Evolutionary conservation across 2,888 invertebrate genomes (phyloP), one percentile per base, ranked within the genome.

Genomic region (Adelphocoris suturalis): DNA sequence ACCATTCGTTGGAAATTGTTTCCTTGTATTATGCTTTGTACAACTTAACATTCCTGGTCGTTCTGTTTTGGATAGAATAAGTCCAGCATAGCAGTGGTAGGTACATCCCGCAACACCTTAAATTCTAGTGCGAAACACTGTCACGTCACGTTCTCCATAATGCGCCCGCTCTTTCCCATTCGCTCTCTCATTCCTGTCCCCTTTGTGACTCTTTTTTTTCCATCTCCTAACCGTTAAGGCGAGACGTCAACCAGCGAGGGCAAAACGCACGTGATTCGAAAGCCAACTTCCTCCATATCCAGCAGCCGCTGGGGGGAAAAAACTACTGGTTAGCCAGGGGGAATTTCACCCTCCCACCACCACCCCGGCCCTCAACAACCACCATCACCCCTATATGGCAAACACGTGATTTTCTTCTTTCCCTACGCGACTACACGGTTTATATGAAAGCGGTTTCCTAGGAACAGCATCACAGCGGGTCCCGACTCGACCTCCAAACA

Each of bases 191-290:
- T 23, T 23, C 68, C 68, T 23, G 68, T 68, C 23, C 68, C 19
- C 23, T 68, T 68, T 68, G 68, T 27, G 68, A 68, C 68, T 68
- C 61, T 61, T 61, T 68, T 27, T 61, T 27, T 52, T 13, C 16
- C 16, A 52, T 13, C 37, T 7, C 52, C 52, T 52, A 13, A 16
- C 68, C 68, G n/a, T 57, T 57, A 57, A 57, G 57, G n/a, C 19
- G 68, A 68, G 68, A 68, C 68, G 68, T 68, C 68, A 68, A 23
- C 23, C 13, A 19, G 11, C 19, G 68, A 68, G 68, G 4, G 68
- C 52, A 68, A 7, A 68, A 68, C 68, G 68, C 23, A 68, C 68
- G 68, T 68, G 68, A 68, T 68, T 19, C 68, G 68, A 23, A 68
- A 68, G 27, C 23, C 23, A 68, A 68, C 68, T 23, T 23, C n/a